A percentile compares a stretch with the other conserved stretches of the same genome.
phyloP scores from a whole-genome alignment of 2,888 invertebrate genomes.

The Polydrusus pterygomalis region DNA sequence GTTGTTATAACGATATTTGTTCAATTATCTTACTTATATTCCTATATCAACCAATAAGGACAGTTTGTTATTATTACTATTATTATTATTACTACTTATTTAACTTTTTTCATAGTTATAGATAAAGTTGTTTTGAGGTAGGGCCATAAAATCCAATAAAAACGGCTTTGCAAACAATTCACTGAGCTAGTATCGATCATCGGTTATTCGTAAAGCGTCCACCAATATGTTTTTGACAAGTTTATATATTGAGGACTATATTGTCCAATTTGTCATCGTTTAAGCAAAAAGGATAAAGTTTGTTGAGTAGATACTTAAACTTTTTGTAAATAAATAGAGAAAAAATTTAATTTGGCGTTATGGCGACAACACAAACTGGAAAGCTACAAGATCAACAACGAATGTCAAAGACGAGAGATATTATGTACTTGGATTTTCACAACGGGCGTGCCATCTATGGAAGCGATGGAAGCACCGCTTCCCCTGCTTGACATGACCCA shows the following conservation, averaged over 20 bases:
- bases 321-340: conserved; percentile 19
- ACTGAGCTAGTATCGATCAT: conserved; percentile 25
- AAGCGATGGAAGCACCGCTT: too few relatives aligned
- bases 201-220: conserved; percentile 41
- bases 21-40: too few relatives aligned
- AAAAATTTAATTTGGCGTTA: conserved; percentile 16
- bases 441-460: too few relatives aligned
- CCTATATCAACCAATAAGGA: too few relatives aligned
- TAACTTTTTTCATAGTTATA: background rate
- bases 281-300: conserved; percentile 37
- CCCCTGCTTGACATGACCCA: too few relatives aligned
- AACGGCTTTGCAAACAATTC: background rate
- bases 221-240: conserved; percentile 44
- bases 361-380: too few relatives aligned
- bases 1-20: too few relatives aligned
- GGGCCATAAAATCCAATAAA: background rate
- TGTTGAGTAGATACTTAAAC: conserved; percentile 23
- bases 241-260: conserved; percentile 48
- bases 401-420: too few relatives aligned
- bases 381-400: background rate
- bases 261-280: conserved; percentile 49
- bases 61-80: too few relatives aligned
- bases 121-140: background rate
- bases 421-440: too few relatives aligned
- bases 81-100: too few relatives aligned